Evolutionary conservation across 2,888 invertebrate species (phyloP).

Genomic region (Drosophila cracens): DNA sequence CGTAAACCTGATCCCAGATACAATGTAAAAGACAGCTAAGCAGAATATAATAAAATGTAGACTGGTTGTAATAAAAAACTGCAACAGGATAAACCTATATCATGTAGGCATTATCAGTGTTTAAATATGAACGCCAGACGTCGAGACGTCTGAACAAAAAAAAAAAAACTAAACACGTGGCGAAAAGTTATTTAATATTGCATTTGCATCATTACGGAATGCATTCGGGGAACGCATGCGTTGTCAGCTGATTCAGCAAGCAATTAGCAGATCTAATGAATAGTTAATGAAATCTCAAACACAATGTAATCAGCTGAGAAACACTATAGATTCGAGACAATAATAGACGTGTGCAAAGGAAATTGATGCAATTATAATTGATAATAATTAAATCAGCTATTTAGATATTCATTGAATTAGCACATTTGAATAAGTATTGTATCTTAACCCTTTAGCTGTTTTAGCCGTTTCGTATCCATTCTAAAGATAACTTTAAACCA

Average conservation of each 20-base stretch:
- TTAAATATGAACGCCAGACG: slow-evolving; percentile 22
- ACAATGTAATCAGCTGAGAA: slow-evolving; percentile 3
- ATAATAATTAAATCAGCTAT: background rate
- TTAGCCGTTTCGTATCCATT: background rate
- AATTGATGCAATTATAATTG: slow-evolving; percentile 11
- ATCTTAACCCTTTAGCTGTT: background rate
- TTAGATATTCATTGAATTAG: background rate
- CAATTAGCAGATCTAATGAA: slow-evolving; percentile 28
- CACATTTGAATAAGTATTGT: background rate
- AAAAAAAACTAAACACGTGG: slow-evolving; percentile 43
- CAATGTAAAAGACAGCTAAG: slow-evolving; percentile 32
- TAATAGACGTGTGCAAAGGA: background rate
- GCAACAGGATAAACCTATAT: slow-evolving; percentile 4
- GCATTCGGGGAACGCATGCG: slow-evolving; percentile 27
- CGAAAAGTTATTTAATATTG: slow-evolving; percentile 31
- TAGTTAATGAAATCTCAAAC: slow-evolving; percentile 15
- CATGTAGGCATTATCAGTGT: background rate
- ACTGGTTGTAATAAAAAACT: slow-evolving; percentile 6
- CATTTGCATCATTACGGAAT: slow-evolving; percentile 1
- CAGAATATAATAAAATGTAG: slow-evolving; percentile 19
- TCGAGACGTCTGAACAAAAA: slow-evolving; percentile 26
- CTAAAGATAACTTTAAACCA: background rate
- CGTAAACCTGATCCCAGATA: slow-evolving; percentile 33
- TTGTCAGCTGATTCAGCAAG: slow-evolving; percentile 15
- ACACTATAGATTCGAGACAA: background rate